Evolutionary conservation across 2,797 vertebrate species (phyloP).

Genomic region (Heteromormyrus szaboi): DNA sequence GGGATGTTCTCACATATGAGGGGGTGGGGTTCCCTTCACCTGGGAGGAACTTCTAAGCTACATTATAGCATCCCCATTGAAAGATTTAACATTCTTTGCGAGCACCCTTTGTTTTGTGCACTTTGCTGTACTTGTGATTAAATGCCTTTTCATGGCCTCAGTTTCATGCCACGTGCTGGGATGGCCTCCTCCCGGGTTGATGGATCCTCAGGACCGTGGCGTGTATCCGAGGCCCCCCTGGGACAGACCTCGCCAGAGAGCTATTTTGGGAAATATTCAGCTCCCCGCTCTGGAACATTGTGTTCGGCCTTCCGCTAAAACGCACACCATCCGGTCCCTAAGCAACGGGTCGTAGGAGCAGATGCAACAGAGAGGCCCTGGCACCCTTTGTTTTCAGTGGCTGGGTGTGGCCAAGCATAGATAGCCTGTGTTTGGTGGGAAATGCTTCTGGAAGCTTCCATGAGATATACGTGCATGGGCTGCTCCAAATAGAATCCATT

Average conservation of each 20-base stretch:
- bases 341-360: background rate
- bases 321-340: background rate
- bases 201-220: background rate
- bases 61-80: background rate
- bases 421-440: background rate
- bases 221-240: no score
- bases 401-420: background rate
- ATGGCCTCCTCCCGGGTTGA: background rate
- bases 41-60: background rate
- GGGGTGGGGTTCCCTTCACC: background rate
- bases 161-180: background rate
- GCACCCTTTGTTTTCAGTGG: conserved; percentile 23
- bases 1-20: background rate
- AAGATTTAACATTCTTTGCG: background rate
- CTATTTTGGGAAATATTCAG: conserved; percentile 18
- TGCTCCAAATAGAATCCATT: background rate
- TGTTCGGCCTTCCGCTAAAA: background rate
- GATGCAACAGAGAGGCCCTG: conserved; percentile 1
- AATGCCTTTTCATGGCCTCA: background rate
- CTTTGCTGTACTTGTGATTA: background rate
- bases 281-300: conserved; percentile 17
- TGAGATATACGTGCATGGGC: background rate
- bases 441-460: background rate
- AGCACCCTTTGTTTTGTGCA: background rate
- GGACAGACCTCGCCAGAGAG: background rate